phyloP scores from a whole-genome alignment of 1,140 invertebrate genomes.

The Proctacanthus coquilletti region DNA sequence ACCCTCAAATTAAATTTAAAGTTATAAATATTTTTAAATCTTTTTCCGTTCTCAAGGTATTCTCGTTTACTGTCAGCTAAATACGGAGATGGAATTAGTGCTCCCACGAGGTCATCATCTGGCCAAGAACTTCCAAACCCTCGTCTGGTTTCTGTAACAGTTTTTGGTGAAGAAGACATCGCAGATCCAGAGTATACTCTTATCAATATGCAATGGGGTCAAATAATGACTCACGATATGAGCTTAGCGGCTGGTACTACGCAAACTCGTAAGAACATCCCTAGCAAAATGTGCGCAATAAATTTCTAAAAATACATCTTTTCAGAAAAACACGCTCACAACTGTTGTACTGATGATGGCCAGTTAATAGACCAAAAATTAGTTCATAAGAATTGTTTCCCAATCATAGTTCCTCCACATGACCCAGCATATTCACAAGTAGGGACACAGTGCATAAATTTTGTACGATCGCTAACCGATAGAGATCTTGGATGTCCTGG shows the following conservation, averaged over 20 bases:
- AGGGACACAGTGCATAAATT: slow-evolving; percentile 65
- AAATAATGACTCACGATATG: slow-evolving; percentile 80
- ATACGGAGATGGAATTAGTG: slow-evolving; percentile 61
- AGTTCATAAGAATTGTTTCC: slow-evolving; percentile 50
- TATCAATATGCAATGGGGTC: slow-evolving; percentile 73
- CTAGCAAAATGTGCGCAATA: neutral
- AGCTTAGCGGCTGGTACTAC: slow-evolving; percentile 53
- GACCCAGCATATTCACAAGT: slow-evolving; percentile 62
- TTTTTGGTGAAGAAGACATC: slow-evolving; percentile 49
- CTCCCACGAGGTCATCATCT: slow-evolving; percentile 40
- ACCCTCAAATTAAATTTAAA: too few relatives aligned
- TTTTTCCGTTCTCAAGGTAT: slow-evolving; percentile 34
- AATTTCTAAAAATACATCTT: slow-evolving; percentile 2
- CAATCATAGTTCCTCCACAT: slow-evolving; percentile 64
- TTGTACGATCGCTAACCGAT: slow-evolving; percentile 63
- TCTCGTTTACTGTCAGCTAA: slow-evolving; percentile 61
- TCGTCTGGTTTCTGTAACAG: slow-evolving; percentile 47
- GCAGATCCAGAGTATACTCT: slow-evolving; percentile 55
- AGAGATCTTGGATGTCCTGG: slow-evolving; percentile 46
- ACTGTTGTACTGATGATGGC: slow-evolving; percentile 54
- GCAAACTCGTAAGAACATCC: slow-evolving; percentile 47
- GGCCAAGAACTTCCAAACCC: slow-evolving; percentile 51
- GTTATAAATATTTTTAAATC: too few relatives aligned
- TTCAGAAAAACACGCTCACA: slow-evolving; percentile 41
- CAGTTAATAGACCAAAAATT: slow-evolving; percentile 34